Base-by-base conservation (phyloP, 2,888 invertebrate species). In the Uloborus plumipes region DNA sequence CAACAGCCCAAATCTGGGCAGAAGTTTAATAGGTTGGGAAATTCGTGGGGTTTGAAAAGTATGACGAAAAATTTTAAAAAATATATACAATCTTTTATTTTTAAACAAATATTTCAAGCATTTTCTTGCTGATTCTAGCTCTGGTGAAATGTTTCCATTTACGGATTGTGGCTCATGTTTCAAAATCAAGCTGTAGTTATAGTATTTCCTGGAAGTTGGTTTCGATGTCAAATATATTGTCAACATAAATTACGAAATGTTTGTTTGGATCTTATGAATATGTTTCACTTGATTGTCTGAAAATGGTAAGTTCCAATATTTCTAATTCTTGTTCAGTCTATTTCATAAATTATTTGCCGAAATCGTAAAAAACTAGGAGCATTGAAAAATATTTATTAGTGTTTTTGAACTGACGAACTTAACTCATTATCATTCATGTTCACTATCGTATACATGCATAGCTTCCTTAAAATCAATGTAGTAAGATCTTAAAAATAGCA, bases 1-100 rank as follows among this genome's bases (percentile, higher is more conserved):
- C 80, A 81, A 81, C 64, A 64, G 69, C 69, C 80, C 80, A 74
- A 70, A 81, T 81, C 80, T 62, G 80, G 80, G 49, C 49, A 73
- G 59, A 75, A 75, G 73, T 73, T 73, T 62, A 58, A 55, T 67
- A 39, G 66, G 58, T 22, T 65, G 47, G 47, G 51, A 22, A 75
- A 39, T 75, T 75, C 67, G 67, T 50, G 50, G 50, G 51, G 49
- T 31, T 31, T 55, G 55, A 22, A 59, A 66, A 59, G 6, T 50
- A 14, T 67, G 13, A n/a, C 18, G 15, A 26, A 59, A 50, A 20
- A 26, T 74, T 13, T n/a, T 31, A 26, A 50, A 75, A 59, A 11
- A 51, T 55, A 15, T 55, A 39, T 55, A n/a, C 15, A n/a, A 16
- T 55, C 18, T 18, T 9, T 20, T 55, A 55, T 14, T 55, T 18